These are phyloP conservation scores for Riptortus pedestris DNA, from an alignment of 1,140 invertebrate genomes.

Conservation along the genomic window DNA sequence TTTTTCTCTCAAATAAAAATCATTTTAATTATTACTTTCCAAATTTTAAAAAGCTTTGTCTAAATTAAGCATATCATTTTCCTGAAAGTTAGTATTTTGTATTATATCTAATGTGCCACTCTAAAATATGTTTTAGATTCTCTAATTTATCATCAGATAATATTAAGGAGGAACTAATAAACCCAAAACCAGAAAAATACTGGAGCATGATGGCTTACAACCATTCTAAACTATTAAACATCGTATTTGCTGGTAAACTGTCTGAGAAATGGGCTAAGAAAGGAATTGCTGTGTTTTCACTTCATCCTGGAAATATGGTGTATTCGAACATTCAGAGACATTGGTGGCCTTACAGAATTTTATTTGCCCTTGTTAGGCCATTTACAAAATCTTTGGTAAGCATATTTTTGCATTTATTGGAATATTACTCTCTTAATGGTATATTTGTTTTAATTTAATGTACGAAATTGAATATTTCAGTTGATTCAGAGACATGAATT, in stretches of 20 bases:
- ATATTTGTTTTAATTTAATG: not conserved
- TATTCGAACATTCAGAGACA: constrained; percentile 59
- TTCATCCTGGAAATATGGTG: constrained; percentile 91
- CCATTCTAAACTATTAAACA: constrained; percentile 80
- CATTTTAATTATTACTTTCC: too few relatives aligned
- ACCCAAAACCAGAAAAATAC: constrained; percentile 44
- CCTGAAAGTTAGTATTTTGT: too few relatives aligned
- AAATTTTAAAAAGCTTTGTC: too few relatives aligned
- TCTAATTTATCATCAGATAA: constrained; percentile 47
- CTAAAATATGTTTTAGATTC: constrained; percentile 51
- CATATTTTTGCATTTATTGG: constrained; percentile 21
- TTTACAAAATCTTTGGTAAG: constrained; percentile 90
- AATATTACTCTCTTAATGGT: not conserved
- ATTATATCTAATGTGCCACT: too few relatives aligned
- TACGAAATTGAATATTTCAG: too few relatives aligned
- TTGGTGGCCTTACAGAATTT: constrained; percentile 70
- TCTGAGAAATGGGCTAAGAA: constrained; percentile 54
- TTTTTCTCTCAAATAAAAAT: too few relatives aligned
- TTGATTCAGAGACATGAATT: too few relatives aligned
- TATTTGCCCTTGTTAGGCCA: constrained; percentile 70
- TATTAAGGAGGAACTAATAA: constrained; percentile 48
- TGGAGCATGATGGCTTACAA: constrained; percentile 77
- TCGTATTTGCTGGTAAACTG: constrained; percentile 70
- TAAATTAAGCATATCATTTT: too few relatives aligned
- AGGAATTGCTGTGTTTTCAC: constrained; percentile 63